Evolutionary conservation across 2,113 vertebrate genomes (phyloP).

Genomic region (Nesoenas mayeri): DNA sequence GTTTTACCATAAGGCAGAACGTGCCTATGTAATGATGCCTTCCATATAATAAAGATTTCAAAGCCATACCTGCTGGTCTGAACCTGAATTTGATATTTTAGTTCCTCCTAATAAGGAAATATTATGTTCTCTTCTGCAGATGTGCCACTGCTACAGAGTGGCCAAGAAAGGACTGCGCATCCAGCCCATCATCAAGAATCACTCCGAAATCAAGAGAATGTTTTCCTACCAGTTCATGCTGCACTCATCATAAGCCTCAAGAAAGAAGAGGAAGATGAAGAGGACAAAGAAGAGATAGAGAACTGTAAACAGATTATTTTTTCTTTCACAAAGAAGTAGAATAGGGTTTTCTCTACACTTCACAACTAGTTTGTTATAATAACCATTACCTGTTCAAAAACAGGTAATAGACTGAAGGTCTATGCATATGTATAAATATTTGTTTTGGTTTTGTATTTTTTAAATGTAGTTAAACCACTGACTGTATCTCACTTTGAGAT

Average conservation of each 20-base stretch:
- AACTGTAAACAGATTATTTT: too few species aligned
- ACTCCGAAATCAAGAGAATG: constrained; percentile 29
- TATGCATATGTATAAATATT: too few species aligned
- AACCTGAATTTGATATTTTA: background rate
- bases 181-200: constrained; percentile 32
- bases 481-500: background rate
- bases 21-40: background rate
- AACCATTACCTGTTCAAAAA: background rate
- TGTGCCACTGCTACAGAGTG: constrained; percentile 48
- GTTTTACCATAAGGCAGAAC: background rate
- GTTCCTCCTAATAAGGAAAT: background rate
- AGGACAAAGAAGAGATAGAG: too few species aligned
- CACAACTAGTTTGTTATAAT: background rate
- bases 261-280: too few species aligned
- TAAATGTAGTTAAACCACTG: background rate
- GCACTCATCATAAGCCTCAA: too few species aligned
- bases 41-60: background rate
- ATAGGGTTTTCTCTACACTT: background rate
- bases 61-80: background rate
- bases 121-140: constrained; percentile 34
- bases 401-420: too few species aligned
- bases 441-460: too few species aligned
- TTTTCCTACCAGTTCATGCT: background rate
- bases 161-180: constrained; percentile 39
- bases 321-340: background rate